phyloP scores from a whole-genome alignment of 92 coral and sea anemone species.

The Actinernus sp. region DNA sequence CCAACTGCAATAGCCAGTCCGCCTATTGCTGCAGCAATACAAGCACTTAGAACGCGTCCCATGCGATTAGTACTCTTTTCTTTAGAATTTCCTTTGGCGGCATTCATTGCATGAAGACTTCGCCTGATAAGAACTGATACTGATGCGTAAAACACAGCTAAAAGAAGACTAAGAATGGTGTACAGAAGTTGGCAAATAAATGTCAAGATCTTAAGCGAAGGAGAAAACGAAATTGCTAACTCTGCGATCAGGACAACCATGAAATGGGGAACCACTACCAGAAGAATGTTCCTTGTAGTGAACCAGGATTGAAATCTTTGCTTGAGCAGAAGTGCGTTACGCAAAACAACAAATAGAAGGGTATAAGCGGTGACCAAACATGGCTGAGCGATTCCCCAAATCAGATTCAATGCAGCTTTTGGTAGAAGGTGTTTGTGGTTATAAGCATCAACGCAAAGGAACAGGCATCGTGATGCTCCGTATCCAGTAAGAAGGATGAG shows the following conservation, averaged over 20 bases:
- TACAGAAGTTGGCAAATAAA: slow-evolving; percentile 64
- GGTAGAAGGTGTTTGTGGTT: slow-evolving; percentile 35
- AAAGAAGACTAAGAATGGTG: slow-evolving; percentile 21
- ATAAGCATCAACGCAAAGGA: slow-evolving; percentile 71
- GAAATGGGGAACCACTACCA: slow-evolving; percentile 53
- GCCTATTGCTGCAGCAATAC: slow-evolving; percentile 46
- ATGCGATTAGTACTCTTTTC: too few relatives aligned
- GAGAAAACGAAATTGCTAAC: slow-evolving; percentile 40
- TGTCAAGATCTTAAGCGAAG: slow-evolving; percentile 29
- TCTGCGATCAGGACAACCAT: slow-evolving; percentile 59
- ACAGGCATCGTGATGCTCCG: slow-evolving; percentile 52
- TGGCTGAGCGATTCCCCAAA: slow-evolving; percentile 80
- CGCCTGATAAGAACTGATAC: slow-evolving; percentile 40
- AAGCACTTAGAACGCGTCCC: slow-evolving; percentile 17
- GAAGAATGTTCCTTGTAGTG: slow-evolving; percentile 64
- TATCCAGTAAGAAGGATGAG: slow-evolving; percentile 34
- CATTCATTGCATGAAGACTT: slow-evolving; percentile 5
- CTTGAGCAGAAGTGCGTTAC: slow-evolving; percentile 65
- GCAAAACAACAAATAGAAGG: slow-evolving; percentile 55
- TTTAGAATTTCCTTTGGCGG: slow-evolving; percentile 1
- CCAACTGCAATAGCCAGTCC: slow-evolving; percentile 41
- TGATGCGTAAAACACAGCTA: slow-evolving; percentile 43
- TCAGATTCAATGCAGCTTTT: slow-evolving; percentile 22
- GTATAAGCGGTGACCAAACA: slow-evolving; percentile 62
- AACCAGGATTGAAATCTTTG: slow-evolving; percentile 75